Base-by-base conservation (phyloP, 2,888 invertebrate genomes). In the Coenonympha arcania region DNA sequence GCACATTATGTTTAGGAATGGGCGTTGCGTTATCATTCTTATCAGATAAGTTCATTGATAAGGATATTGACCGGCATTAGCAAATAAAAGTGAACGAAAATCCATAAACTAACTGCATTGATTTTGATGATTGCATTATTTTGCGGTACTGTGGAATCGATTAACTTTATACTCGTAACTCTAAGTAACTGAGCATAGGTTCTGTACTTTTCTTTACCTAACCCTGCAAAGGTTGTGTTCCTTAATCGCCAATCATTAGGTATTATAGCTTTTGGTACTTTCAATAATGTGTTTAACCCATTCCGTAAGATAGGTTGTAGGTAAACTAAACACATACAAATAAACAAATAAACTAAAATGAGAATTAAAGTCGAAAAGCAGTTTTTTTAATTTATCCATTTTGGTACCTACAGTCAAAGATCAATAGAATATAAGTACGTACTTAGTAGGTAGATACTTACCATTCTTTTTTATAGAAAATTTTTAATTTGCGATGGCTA, bases 11-110 rank as follows among this genome's bases (percentile, higher is more conserved):
- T 44, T 28, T 34, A 18, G 11, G 11, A n/a, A n/a, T n/a, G n/a
- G n/a, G n/a, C n/a, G n/a, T n/a, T n/a, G n/a, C 22, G 40, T 48
- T 53, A 43, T 48, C 48, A 11, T 18, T 45, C 31, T 54, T 56
- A 53, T 56, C 54, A 48, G 53, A 52, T 55, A 40, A 55, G 26
- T 18, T 11, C 18, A 18, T 8, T 33, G 34, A 44, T 44, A 26
- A 22, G 22, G 44, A 47, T 52, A 49, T 28, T 26, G 46, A 24
- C 13, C 42, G 15, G 11, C 11, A 11, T 6, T 31, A 8, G 16
- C 31, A 5, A 4, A 30, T 15, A 30, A 11, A 6, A 13, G 13
- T 4, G 5, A 6, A 2, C n/a, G 9, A 9, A 5, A 4, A n/a
- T 1, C 6, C 1, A 9, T 6, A 34, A n/a, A 18, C 18, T 8